Evolutionary conservation across 2,797 vertebrate species (phyloP).

Genomic region (Pangasius macronema): DNA sequence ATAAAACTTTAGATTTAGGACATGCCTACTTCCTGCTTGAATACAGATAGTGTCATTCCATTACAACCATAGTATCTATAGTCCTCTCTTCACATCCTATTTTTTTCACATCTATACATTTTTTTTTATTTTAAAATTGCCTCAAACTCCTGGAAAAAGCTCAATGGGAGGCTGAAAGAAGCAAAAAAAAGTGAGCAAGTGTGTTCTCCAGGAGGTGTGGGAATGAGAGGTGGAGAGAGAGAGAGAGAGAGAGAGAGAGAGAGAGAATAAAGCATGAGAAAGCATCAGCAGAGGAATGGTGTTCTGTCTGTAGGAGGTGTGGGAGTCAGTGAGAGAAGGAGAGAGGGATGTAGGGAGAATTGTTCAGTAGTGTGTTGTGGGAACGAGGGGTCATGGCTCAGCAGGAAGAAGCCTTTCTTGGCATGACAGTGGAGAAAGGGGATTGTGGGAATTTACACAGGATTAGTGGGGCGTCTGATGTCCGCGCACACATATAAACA

Average conservation of each 20-base stretch:
- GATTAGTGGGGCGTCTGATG: slow-evolving; percentile 76
- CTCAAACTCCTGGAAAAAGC: neutral
- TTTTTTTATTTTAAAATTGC: too few relatives aligned
- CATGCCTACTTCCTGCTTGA: neutral
- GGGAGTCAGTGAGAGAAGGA: slow-evolving; percentile 26
- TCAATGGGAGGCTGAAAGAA: neutral
- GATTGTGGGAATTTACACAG: slow-evolving; percentile 82
- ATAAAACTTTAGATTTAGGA: neutral
- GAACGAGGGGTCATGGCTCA: slow-evolving; percentile 66
- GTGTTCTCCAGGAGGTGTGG: neutral
- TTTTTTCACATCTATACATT: neutral
- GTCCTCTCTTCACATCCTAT: neutral
- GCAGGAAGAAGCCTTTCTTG: slow-evolving; percentile 75
- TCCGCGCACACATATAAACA: slow-evolving; percentile 5
- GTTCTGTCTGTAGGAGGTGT: slow-evolving; percentile 34
- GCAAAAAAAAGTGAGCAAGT: neutral
- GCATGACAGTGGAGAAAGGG: slow-evolving; percentile 73
- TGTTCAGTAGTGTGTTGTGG: slow-evolving; percentile 42
- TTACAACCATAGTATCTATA: too few relatives aligned
- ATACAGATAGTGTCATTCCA: neutral
- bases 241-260: slow-evolving; percentile 19
- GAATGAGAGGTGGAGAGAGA: slow-evolving; percentile 18
- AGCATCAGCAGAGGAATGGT: neutral
- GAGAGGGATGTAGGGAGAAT: slow-evolving; percentile 5
- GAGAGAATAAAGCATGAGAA: neutral